Evolutionary conservation across 1,140 invertebrate species (phyloP).

Genomic region (Papilio dardanus): DNA sequence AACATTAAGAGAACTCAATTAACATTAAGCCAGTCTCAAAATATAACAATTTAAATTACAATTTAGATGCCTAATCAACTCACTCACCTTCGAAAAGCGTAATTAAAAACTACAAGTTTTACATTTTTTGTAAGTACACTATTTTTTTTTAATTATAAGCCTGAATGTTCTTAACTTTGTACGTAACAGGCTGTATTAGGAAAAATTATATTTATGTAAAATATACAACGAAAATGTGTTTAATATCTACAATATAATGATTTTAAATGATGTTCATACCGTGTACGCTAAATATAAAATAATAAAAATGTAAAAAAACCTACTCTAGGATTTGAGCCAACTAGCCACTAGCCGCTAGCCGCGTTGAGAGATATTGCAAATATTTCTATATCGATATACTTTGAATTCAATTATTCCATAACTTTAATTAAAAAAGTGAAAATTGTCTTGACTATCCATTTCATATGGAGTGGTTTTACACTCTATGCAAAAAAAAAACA

Average conservation of each 20-base stretch:
- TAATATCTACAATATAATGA: neutral
- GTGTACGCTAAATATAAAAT: neutral
- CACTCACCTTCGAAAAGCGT: constrained; percentile 22
- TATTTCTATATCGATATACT: neutral
- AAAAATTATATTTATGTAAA: constrained; percentile 1
- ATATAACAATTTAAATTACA: constrained; percentile 30
- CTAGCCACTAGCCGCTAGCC: neutral
- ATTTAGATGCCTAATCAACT: constrained; percentile 33
- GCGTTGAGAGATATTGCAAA: neutral
- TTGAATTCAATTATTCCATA: neutral
- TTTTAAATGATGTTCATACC: neutral
- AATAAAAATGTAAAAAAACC: neutral
- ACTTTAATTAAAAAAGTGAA: neutral
- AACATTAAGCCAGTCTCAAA: constrained; percentile 34
- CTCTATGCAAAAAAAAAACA: neutral
- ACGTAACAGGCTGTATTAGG: constrained; percentile 13
- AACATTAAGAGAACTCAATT: neutral
- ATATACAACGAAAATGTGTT: neutral
- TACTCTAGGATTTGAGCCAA: neutral
- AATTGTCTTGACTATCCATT: neutral
- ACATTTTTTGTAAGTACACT: constrained; percentile 22
- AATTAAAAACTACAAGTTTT: constrained; percentile 1
- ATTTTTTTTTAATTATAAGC: constrained; percentile 10
- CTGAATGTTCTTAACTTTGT: constrained; percentile 31
- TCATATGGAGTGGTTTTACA: neutral